Percentiles rank a stretch among this genome's conserved stretches.
phyloP scores from a whole-genome alignment of 2,113 vertebrate species.

The Pheucticus melanocephalus region DNA sequence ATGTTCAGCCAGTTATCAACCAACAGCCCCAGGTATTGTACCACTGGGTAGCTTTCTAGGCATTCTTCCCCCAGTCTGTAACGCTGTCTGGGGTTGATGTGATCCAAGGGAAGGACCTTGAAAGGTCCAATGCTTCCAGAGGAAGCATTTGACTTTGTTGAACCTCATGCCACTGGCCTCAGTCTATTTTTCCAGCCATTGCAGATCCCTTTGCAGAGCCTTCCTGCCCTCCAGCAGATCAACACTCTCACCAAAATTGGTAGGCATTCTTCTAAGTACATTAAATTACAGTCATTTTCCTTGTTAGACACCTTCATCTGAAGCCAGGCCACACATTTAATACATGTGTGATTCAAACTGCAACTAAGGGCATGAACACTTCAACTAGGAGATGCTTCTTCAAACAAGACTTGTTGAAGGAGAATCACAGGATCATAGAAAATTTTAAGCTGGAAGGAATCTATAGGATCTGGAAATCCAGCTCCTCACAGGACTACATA shows the following conservation, averaged over 20 bases:
- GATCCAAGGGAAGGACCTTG: not conserved
- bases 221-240: not conserved
- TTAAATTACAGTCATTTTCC: not conserved
- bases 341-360: not conserved
- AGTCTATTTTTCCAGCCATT: not conserved
- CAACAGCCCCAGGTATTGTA: not conserved
- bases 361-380: not conserved
- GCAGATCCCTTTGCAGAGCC: not conserved
- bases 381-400: not conserved
- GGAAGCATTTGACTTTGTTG: not conserved
- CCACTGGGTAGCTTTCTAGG: not conserved
- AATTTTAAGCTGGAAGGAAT: not conserved
- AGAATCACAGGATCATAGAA: not conserved
- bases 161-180: not conserved
- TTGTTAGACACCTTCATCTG: not conserved
- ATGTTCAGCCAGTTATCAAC: no score
- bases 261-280: not conserved
- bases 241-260: not conserved
- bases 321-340: not conserved
- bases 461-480: rapidly evolving
- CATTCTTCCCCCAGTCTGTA: not conserved
- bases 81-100: no score
- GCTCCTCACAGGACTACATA: not conserved
- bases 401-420: not conserved
- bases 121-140: not conserved